Evolutionary conservation across 1,140 invertebrate genomes (phyloP).

Genomic region (Piezodorus guildinii): DNA sequence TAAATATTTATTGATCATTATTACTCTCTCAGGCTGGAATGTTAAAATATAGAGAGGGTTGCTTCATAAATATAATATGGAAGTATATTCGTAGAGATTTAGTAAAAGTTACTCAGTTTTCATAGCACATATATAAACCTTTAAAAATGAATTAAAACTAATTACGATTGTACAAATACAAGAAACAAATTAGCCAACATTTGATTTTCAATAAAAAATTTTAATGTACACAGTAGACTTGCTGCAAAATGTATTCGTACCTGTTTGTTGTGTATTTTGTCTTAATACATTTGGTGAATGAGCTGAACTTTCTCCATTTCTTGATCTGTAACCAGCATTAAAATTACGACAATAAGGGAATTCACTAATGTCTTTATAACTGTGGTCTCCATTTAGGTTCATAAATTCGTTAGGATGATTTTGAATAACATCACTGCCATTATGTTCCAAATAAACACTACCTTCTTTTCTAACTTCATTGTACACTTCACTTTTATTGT

Average conservation of each 20-base stretch:
- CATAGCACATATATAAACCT: no score
- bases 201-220: no score
- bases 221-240: no score
- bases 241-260: not conserved
- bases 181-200: no score
- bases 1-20: no score
- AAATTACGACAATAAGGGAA: constrained; percentile 5
- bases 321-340: not conserved
- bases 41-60: no score
- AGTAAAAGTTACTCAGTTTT: no score
- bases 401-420: constrained; percentile 2
- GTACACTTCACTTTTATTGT: constrained; percentile 10
- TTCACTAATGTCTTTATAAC: constrained; percentile 13
- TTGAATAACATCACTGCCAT: constrained; percentile 8
- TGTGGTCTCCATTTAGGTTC: constrained; percentile 2
- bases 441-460: constrained; percentile 16
- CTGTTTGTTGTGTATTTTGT: constrained; percentile 1
- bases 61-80: no score
- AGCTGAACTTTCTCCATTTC: constrained; percentile 9
- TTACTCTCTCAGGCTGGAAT: no score
- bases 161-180: no score
- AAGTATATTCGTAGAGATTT: no score
- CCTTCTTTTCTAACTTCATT: constrained; percentile 11
- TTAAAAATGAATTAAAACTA: no score
- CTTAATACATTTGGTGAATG: constrained; percentile 1